Percentiles rank a stretch among this genome's conserved stretches.
Conservation (phyloP, 2,888 invertebrate species). For the Netelia fuscicornis region DNA sequence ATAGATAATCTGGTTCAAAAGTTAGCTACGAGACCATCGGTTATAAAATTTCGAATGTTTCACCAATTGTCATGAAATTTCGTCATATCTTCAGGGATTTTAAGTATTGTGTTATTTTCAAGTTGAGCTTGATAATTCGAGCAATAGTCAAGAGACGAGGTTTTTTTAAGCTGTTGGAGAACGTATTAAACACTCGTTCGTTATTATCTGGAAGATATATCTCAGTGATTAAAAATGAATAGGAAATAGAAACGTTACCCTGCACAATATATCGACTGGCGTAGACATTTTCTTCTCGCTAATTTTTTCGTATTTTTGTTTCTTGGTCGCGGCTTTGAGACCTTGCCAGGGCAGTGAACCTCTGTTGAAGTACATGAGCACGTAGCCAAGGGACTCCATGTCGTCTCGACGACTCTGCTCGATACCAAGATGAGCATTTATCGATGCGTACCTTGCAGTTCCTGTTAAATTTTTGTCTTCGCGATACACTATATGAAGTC, state of each 20-base stretch:
- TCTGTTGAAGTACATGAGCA: conserved; percentile 99
- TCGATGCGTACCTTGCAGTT: conserved; percentile 98
- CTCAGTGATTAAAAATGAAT: background rate
- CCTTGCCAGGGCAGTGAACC: conserved; percentile 99
- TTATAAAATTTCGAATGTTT: no score
- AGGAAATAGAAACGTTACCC: conserved; percentile 87
- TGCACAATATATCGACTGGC: conserved; percentile 98
- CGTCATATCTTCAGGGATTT: no score
- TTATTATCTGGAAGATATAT: no score
- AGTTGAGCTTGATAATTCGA: no score
- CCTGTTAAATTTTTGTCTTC: conserved; percentile 97
- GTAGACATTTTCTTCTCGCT: conserved; percentile 99
- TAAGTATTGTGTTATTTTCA: no score
- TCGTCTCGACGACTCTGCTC: conserved; percentile 99
- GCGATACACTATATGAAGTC: conserved; percentile 97
- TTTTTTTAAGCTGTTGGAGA: no score
- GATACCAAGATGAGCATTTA: conserved; percentile 99
- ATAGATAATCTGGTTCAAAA: no score
- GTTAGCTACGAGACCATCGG: no score
- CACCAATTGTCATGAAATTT: no score
- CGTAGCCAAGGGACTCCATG: conserved; percentile 99
- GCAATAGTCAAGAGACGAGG: no score
- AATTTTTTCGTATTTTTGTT: conserved; percentile 99
- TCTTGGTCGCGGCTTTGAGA: conserved; percentile 98
- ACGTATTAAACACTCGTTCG: no score